Base-by-base conservation (phyloP, 2,113 vertebrate genomes). In the Peromyscus maniculatus region DNA sequence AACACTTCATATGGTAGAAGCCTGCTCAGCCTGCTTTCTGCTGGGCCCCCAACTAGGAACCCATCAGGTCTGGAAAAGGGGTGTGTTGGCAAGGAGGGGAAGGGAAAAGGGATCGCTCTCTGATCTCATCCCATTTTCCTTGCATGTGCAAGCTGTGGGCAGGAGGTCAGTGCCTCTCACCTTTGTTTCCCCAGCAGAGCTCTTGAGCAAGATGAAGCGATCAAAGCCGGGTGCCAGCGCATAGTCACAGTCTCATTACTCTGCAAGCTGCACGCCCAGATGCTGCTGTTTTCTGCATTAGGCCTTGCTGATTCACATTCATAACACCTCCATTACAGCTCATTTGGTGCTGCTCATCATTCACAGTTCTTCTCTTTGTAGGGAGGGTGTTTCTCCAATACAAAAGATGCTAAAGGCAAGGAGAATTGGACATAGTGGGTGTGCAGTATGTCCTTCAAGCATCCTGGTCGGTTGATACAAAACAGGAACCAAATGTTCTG, bases 171-270 rank as follows among this genome's bases (percentile, higher is more conserved):
- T 72, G 93, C 96, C 75, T 93, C 98, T 96, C 89, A 98, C 98
- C 98, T 92, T 96, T 96, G 95, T 98, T 98, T 98, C 98, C 98
- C 98, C 97, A 89, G 97, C 98, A 98, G 98, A 98, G 97, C 97
- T 94, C 97, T 97, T 89, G 97, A 98, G 90, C 92, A 98, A 98
- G 99, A 99, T 99, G 98, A 98, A 99, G 98, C 86, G 98, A 98
- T 99, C 98, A 98, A 98, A 98, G 98, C 98, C 33, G 93, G 98
- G 98, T 97, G 96, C 98, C 94, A 96, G 98, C 62, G 84, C 98
- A 95, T 97, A 97, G 96, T 97, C 97, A 43, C 98, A 87, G 98
- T 97, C 98, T 99, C 98, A 98, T 99, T 99, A 98, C 98, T 97
- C 97, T 94, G 98, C 94, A 96, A 97, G 98, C 97, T 97, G 96